Evolutionary conservation across 2,113 vertebrate species (phyloP).

Genomic region (Redunca redunca): DNA sequence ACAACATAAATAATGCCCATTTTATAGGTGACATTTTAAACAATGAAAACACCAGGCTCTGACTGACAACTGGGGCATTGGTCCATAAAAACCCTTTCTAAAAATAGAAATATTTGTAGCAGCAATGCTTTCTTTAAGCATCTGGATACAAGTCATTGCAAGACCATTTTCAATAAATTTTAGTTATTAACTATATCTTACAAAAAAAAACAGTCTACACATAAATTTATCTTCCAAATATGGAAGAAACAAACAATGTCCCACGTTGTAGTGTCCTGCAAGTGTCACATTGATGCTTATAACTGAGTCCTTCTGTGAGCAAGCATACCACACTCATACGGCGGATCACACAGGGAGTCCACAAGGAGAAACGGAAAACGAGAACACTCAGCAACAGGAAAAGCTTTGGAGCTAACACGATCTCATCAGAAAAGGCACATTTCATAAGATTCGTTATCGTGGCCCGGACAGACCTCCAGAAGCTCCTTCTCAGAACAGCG

Average conservation of each 20-base stretch:
- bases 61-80: constrained; percentile 86
- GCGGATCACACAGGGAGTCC: constrained; percentile 79
- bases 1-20: constrained; percentile 85
- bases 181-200: constrained; percentile 82
- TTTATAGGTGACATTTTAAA: constrained; percentile 82
- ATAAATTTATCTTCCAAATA: constrained; percentile 89
- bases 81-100: constrained; percentile 89
- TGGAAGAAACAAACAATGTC: constrained; percentile 89
- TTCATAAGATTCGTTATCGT: constrained; percentile 80
- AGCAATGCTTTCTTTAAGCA: constrained; percentile 90
- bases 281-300: constrained; percentile 82
- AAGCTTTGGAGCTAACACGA: constrained; percentile 84
- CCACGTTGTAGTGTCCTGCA: constrained; percentile 84
- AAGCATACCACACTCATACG: constrained; percentile 77
- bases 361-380: constrained; percentile 56
- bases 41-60: constrained; percentile 79
- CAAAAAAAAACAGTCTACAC: constrained; percentile 81
- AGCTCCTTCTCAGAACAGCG: constrained; percentile 61
- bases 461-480: constrained; percentile 74
- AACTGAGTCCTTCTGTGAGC: constrained; percentile 77
- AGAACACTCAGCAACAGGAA: constrained; percentile 78
- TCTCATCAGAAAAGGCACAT: constrained; percentile 90
- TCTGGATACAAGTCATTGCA: constrained; percentile 83
- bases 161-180: constrained; percentile 83
- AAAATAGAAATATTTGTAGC: constrained; percentile 90